phyloP scores from a whole-genome alignment of 2,113 vertebrate species.

The Rhea americana region DNA sequence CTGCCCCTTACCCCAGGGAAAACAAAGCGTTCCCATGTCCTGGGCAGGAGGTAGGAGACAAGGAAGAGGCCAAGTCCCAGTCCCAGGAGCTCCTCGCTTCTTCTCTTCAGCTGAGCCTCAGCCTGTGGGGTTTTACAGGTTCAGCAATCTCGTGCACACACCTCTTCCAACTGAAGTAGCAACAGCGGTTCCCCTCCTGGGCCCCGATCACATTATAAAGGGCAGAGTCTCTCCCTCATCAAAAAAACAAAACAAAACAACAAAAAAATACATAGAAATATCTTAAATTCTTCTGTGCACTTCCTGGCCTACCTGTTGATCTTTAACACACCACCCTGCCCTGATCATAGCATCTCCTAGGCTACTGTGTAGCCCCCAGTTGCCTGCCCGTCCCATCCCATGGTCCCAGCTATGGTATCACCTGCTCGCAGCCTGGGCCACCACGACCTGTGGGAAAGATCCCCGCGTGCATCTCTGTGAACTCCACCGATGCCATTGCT shows the following conservation, averaged over 20 bases:
- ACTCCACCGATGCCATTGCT: not conserved
- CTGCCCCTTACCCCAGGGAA: too few species aligned
- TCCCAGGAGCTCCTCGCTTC: not conserved
- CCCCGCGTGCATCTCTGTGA: not conserved
- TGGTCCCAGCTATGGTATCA: too few species aligned
- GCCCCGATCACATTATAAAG: not conserved
- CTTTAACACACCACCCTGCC: not conserved
- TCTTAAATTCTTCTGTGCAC: not conserved
- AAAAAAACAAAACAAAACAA: not conserved
- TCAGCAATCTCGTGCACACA: not conserved
- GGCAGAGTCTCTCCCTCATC: not conserved
- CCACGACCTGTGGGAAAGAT: rapidly evolving
- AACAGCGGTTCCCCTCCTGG: not conserved
- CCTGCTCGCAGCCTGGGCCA: not conserved
- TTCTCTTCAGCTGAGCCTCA: not conserved
- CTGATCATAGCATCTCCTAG: rapidly evolving
- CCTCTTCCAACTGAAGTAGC: not conserved
- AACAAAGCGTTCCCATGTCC: too few species aligned
- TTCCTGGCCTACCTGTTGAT: not conserved
- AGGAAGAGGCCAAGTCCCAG: too few species aligned
- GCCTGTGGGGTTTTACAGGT: not conserved
- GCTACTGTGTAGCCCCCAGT: not conserved
- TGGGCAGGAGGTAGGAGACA: too few species aligned
- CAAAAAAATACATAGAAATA: not conserved
- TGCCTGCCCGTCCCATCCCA: not conserved